Evolutionary conservation across 2,888 invertebrate species (phyloP), one percentile per base, ranked within the genome.

Genomic region (Phorcus lineatus): DNA sequence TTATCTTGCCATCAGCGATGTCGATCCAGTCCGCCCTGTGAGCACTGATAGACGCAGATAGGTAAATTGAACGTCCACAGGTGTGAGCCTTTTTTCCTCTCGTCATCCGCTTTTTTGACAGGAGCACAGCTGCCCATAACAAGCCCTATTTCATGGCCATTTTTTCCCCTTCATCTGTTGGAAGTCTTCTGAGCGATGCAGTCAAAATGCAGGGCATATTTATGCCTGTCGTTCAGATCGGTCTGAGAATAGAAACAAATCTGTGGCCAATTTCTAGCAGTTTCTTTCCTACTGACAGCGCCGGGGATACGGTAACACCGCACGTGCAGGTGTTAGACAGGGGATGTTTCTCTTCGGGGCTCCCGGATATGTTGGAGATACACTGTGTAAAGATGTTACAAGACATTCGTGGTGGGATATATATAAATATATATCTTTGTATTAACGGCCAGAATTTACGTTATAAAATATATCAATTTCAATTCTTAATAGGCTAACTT

Each of bases 191-290:
- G 24, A 13, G n/a, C 24, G 24, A 62, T 62, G 77, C 54, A 77
- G 55, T 28, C 77, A 55, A 31, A 70, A 47, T 67, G 53, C 66
- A 66, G 40, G 66, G 55, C 40, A 19, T 78, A 70, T 78, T 78
- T 78, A 78, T 62, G 40, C 62, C 66, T 78, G 78, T 78, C 67
- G 54, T 78, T 78, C 78, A 67, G 31, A 52, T 52, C 16, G 22
- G 54, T 17, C 47, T 54, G 67, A 19, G 62, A 78, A 78, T 78
- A 78, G 78, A 67, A 67, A 78, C 78, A 70, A 70, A 66, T 78
- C 78, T 53, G 78, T 54, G 52, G 67, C 36, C 53, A 47, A 78
- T 78, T 78, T 78, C 78, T 70, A 31, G 40, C 78, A 17, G 54
- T 66, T 78, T 78, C 78, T 52, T 31, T 31, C 67, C 24, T 17